Percentiles rank a stretch among this genome's conserved stretches.
phyloP scores from a whole-genome alignment of 30 jellyfish, hydroid and myxozoan species.

The Cassiopea andromeda region DNA sequence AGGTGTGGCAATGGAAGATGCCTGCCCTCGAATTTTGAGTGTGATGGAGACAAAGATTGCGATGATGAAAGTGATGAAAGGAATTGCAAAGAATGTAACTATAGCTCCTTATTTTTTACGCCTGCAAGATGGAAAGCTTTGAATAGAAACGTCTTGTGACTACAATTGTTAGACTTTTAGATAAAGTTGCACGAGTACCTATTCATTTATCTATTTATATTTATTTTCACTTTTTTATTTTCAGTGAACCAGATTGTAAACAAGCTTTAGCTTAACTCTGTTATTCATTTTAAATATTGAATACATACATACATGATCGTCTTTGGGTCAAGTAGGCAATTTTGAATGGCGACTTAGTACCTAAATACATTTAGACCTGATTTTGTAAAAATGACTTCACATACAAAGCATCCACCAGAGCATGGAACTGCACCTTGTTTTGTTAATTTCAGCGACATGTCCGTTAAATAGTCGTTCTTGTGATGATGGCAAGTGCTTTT shows the following conservation, averaged over 20 bases:
- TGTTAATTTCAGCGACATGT: slow-evolving; percentile 41
- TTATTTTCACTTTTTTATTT: too few species aligned
- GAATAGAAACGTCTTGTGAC: too few species aligned
- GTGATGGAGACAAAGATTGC: slow-evolving; percentile 80
- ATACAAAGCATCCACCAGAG: too few species aligned
- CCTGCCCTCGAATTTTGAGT: slow-evolving; percentile 39
- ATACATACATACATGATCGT: too few species aligned
- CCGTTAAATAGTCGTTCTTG: slow-evolving; percentile 35
- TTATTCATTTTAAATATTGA: too few species aligned
- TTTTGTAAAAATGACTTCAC: not conserved
- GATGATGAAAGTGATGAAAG: slow-evolving; percentile 54
- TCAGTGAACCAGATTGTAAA: too few species aligned
- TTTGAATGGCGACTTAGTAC: not conserved
- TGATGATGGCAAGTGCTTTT: slow-evolving; percentile 65
- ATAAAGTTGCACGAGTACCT: too few species aligned
- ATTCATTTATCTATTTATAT: too few species aligned
- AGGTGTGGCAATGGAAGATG: slow-evolving; percentile 65
- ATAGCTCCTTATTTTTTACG: not conserved
- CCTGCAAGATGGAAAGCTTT: not conserved
- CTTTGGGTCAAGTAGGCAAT: too few species aligned
- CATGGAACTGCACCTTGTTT: too few species aligned
- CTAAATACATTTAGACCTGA: not conserved
- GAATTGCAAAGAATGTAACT: slow-evolving; percentile 39
- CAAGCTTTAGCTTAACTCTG: too few species aligned
- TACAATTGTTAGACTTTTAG: too few species aligned